Conservation (phyloP, 2,113 vertebrate species). For the Ahaetulla prasina region DNA sequence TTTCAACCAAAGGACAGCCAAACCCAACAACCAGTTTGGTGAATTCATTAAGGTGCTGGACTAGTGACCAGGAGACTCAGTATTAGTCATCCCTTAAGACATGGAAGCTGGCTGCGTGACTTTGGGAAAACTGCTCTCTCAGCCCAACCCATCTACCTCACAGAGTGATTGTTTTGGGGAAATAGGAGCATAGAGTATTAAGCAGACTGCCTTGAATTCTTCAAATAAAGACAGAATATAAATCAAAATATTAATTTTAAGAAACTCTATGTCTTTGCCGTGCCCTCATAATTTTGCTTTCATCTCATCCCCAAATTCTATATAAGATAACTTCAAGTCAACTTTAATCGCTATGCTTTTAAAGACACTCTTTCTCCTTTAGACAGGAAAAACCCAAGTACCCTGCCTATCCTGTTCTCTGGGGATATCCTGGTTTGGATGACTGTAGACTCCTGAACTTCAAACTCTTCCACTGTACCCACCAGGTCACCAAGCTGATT, state of each 20-base stretch:
- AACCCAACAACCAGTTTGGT: background rate
- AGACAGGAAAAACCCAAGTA: background rate
- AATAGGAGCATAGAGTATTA: background rate
- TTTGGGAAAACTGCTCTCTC: background rate
- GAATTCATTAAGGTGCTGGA: background rate
- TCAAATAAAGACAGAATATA: background rate
- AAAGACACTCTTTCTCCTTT: background rate
- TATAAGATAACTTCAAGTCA: background rate
- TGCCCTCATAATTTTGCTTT: background rate
- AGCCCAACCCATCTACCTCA: background rate
- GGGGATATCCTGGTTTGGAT: background rate
- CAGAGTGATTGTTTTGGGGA: background rate
- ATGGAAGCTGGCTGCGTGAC: background rate
- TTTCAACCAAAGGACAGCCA: background rate
- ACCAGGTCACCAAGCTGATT: background rate
- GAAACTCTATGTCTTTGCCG: background rate
- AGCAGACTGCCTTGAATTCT: background rate
- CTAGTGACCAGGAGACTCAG: background rate
- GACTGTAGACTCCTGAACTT: background rate
- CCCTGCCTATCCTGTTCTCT: background rate
- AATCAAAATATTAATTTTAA: background rate
- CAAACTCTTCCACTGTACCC: background rate
- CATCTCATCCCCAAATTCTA: background rate
- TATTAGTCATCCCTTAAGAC: background rate
- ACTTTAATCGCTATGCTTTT: background rate